phyloP scores from a whole-genome alignment of 2,113 vertebrate species.

The Neotragus moschatus region DNA sequence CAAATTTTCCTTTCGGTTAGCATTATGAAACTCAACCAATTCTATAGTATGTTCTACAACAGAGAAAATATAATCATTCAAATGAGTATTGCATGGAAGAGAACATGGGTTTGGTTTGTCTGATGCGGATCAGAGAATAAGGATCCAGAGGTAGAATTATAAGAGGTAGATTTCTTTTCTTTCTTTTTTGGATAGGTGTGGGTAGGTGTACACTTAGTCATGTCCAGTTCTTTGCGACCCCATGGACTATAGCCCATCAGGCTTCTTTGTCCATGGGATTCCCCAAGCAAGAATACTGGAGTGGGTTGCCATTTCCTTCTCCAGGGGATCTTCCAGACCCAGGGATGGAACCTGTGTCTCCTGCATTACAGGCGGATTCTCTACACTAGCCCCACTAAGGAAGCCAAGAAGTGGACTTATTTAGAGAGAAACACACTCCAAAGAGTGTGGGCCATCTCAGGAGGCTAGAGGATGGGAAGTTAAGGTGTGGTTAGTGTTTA shows the following conservation, averaged over 20 bases:
- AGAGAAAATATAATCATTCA: background rate
- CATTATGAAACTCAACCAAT: background rate
- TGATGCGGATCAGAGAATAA: background rate
- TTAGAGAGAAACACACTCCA: background rate
- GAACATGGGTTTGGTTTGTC: background rate
- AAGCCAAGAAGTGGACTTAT: background rate
- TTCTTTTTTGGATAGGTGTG: background rate
- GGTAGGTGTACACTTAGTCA: background rate
- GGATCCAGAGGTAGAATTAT: background rate
- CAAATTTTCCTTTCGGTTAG: background rate
- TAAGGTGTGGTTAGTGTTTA: background rate
- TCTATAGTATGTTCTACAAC: background rate
- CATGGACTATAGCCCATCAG: background rate
- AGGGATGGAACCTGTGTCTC: background rate
- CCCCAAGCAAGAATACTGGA: background rate
- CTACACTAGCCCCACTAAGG: background rate
- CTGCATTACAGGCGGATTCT: background rate
- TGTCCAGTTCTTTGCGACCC: background rate
- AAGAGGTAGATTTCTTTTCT: background rate
- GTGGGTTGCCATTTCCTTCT: background rate
- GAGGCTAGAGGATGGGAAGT: background rate
- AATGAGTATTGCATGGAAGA: background rate
- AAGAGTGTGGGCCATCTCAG: background rate
- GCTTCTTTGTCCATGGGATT: background rate
- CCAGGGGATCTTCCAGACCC: background rate